Evolutionary conservation across 64 coral and sea anemone genomes (phyloP).

Genomic region (Platygyra sinensis): DNA sequence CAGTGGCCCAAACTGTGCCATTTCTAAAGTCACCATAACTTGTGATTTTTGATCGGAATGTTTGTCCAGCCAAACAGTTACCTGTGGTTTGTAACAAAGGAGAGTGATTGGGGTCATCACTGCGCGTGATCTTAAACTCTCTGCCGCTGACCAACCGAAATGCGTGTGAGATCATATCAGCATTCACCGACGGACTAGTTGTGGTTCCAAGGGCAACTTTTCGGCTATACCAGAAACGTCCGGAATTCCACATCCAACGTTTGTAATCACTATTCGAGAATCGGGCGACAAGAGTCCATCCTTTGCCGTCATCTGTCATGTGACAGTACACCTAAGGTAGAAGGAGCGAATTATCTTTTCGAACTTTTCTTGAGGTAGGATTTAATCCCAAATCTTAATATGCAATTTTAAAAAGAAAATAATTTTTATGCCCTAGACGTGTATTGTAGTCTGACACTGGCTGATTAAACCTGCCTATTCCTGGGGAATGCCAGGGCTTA

Average conservation of each 20-base stretch:
- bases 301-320: background rate
- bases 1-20: background rate
- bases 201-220: background rate
- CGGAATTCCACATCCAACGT: background rate
- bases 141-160: conserved; percentile 33
- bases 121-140: conserved; percentile 63
- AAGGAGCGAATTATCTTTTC: too few species aligned
- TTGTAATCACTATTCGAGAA: background rate
- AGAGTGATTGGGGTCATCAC: conserved; percentile 27
- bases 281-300: background rate
- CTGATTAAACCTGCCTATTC: too few species aligned
- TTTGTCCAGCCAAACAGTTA: background rate
- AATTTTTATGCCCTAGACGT: too few species aligned
- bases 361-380: too few species aligned
- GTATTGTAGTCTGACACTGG: too few species aligned
- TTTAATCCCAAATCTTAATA: too few species aligned
- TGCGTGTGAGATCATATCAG: background rate
- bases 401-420: too few species aligned
- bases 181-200: background rate
- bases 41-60: background rate
- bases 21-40: conserved; percentile 11
- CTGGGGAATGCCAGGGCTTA: too few species aligned
- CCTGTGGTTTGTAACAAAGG: conserved; percentile 6
- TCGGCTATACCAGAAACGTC: background rate
- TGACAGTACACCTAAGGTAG: background rate